Evolutionary conservation across 2,113 vertebrate species (phyloP), one percentile per base, ranked within the genome.

Genomic region (Picathartes gymnocephalus): DNA sequence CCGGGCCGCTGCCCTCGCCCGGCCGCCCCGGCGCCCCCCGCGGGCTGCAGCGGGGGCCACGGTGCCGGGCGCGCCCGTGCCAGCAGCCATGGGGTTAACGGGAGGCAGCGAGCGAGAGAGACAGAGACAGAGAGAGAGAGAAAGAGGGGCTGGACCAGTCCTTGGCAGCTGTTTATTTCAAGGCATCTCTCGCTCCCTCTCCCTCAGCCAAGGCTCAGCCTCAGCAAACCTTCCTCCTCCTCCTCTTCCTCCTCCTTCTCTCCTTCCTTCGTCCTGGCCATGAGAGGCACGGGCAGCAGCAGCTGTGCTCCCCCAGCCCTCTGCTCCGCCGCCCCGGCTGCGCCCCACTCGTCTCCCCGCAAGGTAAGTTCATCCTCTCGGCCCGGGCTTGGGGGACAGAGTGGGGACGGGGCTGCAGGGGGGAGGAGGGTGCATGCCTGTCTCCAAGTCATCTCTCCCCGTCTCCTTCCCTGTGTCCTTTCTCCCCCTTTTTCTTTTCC

Each of bases 211-310:
- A 81, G 90, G 93, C 94, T 88, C 77, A 88, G 91, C 87, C 91
- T 91, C 89, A 57, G 48, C 90, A 66, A 94, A 76, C 81, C 92
- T 86, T 95, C 92, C 82, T 93, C 69, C 91, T 93, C 81, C 88
- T 85, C 81, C 5, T 81, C 65, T 90, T 92, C 79, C 66, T 72
- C 56, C 37, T 74, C 83, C 83, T 86, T 53, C 44, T 58, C 83
- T 83, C 64, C 89, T 93, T 94, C 91, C 88, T 94, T 94, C 92
- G 94, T 94, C 93, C 93, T 82, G 96, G 98, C 96, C 98, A 96
- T 94, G 93, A 89, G 96, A 97, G 97, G 94, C 91, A 97, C 94
- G 96, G 96, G 97, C 94, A 71, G 90, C 89, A 53, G 93, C 81
- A 86, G 84, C 88, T 73, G 65, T 65, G 77, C 82, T 62, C 57